These are phyloP conservation scores for Parochlus steinenii DNA, from an alignment of 2,888 invertebrate genomes.

Conservation along the genomic window DNA sequence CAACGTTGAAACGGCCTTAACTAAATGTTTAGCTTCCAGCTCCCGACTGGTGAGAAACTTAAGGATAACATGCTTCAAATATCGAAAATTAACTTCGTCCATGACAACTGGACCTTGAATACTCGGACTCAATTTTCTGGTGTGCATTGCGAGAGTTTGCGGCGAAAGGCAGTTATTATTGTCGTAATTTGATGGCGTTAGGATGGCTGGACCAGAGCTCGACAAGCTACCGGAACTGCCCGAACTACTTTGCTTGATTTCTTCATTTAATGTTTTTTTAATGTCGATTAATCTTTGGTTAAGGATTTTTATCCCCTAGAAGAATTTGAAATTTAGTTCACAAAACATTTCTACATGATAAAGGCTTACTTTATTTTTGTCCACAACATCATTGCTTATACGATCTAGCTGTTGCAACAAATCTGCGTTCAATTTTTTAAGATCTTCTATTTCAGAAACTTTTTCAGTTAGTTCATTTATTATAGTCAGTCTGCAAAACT, in stretches of 20 bases:
- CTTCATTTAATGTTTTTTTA: slow-evolving; percentile 81
- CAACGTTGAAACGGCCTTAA: slow-evolving; percentile 71
- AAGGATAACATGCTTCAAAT: slow-evolving; percentile 83
- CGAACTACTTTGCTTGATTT: slow-evolving; percentile 35
- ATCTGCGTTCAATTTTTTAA: slow-evolving; percentile 18
- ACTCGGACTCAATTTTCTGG: slow-evolving; percentile 30
- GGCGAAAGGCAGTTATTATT: neutral
- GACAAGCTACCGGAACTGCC: slow-evolving; percentile 1
- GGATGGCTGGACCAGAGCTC: neutral
- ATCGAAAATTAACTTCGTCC: slow-evolving; percentile 64
- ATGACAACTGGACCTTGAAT: slow-evolving; percentile 23
- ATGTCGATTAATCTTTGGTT: slow-evolving; percentile 78
- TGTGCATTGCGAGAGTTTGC: slow-evolving; percentile 17
- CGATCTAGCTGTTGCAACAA: slow-evolving; percentile 19
- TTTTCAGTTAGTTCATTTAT: too few relatives aligned
- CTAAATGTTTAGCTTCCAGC: slow-evolving; percentile 74
- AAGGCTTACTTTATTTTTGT: slow-evolving; percentile 40
- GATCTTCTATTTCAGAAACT: too few relatives aligned
- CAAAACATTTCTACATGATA: slow-evolving; percentile 1
- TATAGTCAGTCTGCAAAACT: too few relatives aligned
- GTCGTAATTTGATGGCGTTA: slow-evolving; percentile 6
- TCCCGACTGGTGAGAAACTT: slow-evolving; percentile 84
- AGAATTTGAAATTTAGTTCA: slow-evolving; percentile 15
- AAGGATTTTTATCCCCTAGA: slow-evolving; percentile 69
- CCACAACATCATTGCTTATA: slow-evolving; percentile 37